A percentile compares a stretch with the other conserved stretches of the same genome.
These are phyloP conservation scores for Patella caerulea DNA, from an alignment of 2,888 invertebrate species.

Conservation along the genomic window DNA sequence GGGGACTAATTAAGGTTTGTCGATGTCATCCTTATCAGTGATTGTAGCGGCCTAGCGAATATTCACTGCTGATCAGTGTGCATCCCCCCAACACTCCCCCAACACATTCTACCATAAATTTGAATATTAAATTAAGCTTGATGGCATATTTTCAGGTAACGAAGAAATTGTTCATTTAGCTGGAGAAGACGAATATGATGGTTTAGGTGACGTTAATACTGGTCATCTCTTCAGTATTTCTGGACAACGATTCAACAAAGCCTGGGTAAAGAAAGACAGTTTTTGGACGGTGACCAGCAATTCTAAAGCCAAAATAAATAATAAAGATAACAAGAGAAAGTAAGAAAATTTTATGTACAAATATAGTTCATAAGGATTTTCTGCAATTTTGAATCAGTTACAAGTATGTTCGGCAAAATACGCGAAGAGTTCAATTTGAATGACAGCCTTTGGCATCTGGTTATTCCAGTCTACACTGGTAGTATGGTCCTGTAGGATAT, in stretches of 20 bases:
- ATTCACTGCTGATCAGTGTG: background rate
- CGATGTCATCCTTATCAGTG: too few species aligned
- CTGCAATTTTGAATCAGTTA: too few species aligned
- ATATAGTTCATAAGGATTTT: too few species aligned
- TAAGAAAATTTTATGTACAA: slow-evolving; percentile 11
- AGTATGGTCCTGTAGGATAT: too few species aligned
- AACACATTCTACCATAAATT: too few species aligned
- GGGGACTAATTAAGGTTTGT: too few species aligned
- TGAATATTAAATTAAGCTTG: too few species aligned
- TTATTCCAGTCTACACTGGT: too few species aligned
- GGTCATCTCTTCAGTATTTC: slow-evolving; percentile 35
- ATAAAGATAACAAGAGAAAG: slow-evolving; percentile 39
- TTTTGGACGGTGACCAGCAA: slow-evolving; percentile 37
- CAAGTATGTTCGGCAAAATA: too few species aligned
- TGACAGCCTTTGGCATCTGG: too few species aligned
- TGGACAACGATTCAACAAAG: slow-evolving; percentile 40
- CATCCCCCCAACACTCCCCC: background rate
- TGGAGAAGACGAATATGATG: slow-evolving; percentile 41
- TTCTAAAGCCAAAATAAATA: slow-evolving; percentile 38
- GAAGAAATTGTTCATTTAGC: slow-evolving; percentile 38
- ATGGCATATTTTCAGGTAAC: slow-evolving; percentile 27
- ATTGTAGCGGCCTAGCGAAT: background rate
- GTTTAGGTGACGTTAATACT: slow-evolving; percentile 24
- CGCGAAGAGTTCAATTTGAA: too few species aligned
- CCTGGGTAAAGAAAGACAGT: slow-evolving; percentile 35